A percentile compares a stretch with the other conserved stretches of the same genome.
Evolutionary conservation across 2,113 vertebrate species (phyloP).

Genomic region (Puma concolor): DNA sequence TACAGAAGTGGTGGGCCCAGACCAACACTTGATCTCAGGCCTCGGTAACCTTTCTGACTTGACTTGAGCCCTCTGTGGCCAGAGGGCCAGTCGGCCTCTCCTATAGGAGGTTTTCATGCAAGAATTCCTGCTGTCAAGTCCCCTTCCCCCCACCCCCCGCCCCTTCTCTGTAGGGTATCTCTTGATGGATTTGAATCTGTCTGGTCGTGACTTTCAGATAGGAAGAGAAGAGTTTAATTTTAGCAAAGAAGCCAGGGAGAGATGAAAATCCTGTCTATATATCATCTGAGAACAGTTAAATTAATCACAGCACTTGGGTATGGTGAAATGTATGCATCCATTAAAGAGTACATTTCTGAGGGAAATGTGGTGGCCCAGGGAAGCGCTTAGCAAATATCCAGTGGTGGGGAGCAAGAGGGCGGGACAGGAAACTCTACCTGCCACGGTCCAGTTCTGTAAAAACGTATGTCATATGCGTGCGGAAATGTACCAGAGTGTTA

Average conservation of each 20-base stretch:
- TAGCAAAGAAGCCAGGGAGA: background rate
- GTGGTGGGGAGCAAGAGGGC: background rate
- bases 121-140: conserved; percentile 2
- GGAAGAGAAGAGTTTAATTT: conserved; percentile 35
- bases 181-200: background rate
- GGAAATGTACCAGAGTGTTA: background rate
- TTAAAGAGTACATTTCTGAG: conserved; percentile 21
- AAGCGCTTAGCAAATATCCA: background rate
- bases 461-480: background rate
- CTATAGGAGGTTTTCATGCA: background rate
- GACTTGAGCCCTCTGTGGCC: background rate
- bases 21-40: background rate
- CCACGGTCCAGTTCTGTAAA: background rate
- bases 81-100: background rate
- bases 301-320: background rate
- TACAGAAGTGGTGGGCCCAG: background rate
- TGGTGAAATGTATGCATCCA: background rate
- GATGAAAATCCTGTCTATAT: background rate
- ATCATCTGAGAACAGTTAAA: background rate
- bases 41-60: background rate
- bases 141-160: background rate
- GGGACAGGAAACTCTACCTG: background rate
- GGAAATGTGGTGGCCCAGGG: background rate
- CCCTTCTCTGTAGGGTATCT: background rate
- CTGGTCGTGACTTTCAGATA: background rate